These are phyloP conservation scores for Leptopilina clavipes DNA, from an alignment of 1,140 invertebrate species.

Conservation along the genomic window DNA sequence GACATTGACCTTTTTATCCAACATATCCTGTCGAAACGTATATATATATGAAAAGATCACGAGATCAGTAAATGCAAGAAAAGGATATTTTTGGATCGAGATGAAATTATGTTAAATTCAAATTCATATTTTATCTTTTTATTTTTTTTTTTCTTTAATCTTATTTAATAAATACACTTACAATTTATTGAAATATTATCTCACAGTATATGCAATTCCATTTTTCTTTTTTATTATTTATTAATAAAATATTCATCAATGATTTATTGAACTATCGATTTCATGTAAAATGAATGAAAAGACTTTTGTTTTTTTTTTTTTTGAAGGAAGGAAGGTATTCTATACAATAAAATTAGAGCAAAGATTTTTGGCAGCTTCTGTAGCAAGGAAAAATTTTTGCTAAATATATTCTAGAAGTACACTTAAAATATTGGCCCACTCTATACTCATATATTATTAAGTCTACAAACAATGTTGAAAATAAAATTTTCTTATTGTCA, in stretches of 20 bases:
- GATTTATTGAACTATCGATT: too few species aligned
- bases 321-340: neutral
- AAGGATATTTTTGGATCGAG: neutral
- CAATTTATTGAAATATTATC: too few species aligned
- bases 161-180: too few species aligned
- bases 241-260: neutral
- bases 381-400: conserved; percentile 25
- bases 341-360: conserved; percentile 7
- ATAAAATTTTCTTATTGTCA: neutral
- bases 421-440: conserved; percentile 29
- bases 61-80: too few species aligned
- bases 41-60: neutral
- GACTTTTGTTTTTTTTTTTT: too few species aligned
- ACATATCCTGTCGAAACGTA: conserved; percentile 10
- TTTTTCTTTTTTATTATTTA: too few species aligned
- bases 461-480: neutral
- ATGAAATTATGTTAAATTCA: too few species aligned
- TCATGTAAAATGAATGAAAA: too few species aligned
- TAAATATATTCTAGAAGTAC: conserved; percentile 31
- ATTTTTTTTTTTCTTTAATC: too few species aligned
- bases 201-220: too few species aligned
- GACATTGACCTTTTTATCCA: neutral
- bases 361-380: conserved; percentile 7
- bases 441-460: conserved; percentile 7
- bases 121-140: too few species aligned